A percentile compares a stretch with the other conserved stretches of the same genome.
These are phyloP conservation scores for Zoanthus sociatus DNA, from an alignment of 92 coral and sea anemone genomes.

Conservation along the genomic window DNA sequence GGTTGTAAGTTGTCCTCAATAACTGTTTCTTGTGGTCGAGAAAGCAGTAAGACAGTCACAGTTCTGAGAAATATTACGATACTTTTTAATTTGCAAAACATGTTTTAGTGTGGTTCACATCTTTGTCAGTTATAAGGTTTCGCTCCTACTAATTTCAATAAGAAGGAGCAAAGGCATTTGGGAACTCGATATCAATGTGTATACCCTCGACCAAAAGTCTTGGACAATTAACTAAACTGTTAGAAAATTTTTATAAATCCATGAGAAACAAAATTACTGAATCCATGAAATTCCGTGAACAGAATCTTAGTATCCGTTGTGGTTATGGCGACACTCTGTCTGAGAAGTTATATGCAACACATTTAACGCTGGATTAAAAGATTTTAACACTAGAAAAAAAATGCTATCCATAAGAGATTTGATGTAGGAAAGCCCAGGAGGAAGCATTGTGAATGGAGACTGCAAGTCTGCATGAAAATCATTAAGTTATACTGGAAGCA, in stretches of 20 bases:
- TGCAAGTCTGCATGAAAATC: conserved; percentile 11
- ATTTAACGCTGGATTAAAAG: conserved; percentile 24
- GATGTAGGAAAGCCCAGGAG: conserved; percentile 37
- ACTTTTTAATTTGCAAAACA: too few relatives aligned
- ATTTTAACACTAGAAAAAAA: conserved; percentile 30
- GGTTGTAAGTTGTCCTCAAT: background rate
- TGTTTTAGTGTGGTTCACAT: too few relatives aligned
- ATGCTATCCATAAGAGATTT: conserved; percentile 49
- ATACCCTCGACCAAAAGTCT: background rate
- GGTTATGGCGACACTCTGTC: conserved; percentile 5
- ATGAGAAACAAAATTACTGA: conserved; percentile 15
- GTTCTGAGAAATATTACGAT: too few relatives aligned
- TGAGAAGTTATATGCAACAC: background rate
- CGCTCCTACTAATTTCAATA: too few relatives aligned
- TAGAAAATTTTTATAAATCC: conserved; percentile 14
- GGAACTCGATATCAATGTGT: conserved; percentile 7
- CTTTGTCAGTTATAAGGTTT: too few relatives aligned
- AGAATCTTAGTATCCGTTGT: background rate
- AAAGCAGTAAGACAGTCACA: too few relatives aligned
- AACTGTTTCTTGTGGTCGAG: too few relatives aligned
- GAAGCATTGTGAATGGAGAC: conserved; percentile 53
- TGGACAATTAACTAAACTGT: background rate
- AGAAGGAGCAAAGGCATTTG: conserved; percentile 2
- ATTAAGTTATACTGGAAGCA: conserved; percentile 21
- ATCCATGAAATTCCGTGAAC: conserved; percentile 33